Evolutionary conservation across 2,888 invertebrate genomes (phyloP), one percentile per base, ranked within the genome.

Genomic region (Agonopterix heracliana): DNA sequence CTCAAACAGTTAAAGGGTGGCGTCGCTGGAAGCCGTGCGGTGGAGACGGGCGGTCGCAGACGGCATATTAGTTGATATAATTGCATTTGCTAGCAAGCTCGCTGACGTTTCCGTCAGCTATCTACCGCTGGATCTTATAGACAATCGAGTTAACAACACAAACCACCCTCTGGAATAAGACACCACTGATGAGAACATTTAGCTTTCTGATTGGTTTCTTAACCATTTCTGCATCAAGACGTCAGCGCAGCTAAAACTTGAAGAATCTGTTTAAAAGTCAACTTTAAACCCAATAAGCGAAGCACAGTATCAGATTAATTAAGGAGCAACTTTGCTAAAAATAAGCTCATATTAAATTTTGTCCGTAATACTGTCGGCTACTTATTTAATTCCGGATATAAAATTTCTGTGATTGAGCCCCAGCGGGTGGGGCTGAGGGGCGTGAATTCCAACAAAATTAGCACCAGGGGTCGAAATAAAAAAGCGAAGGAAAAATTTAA

Each of bases 371-470:
- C 81, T 77, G 78, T 73, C 64, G 80, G 85, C 78, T 88, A 88
- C 89, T 89, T 89, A 89, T 89, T 89, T 88, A 88, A 89, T 89
- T 89, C 89, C 81, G 87, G 88, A 89, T 88, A 89, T 89, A 88
- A 88, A 87, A 89, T 89, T 86, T 89, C 87, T 85, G 86, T 89
- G 89, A 89, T 89, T 89, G 89, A 89, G 86, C 80, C 82, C 81
- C 82, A 79, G 78, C 87, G 83, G 86, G 85, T 70, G 82, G 81
- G 78, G 80, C 71, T 71, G 80, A 83, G 84, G 89, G 89, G 89
- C 89, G 89, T 87, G 89, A 89, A 89, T 89, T 89, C 89, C 89
- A 83, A 86, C 88, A 85, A 89, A 89, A 89, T 89, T 89, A 89
- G 89, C 89, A 88, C 89, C 85, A 86, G 89, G 89, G 87, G 89